phyloP scores from a whole-genome alignment of 2,113 vertebrate genomes.

The Capreolus pygargus region DNA sequence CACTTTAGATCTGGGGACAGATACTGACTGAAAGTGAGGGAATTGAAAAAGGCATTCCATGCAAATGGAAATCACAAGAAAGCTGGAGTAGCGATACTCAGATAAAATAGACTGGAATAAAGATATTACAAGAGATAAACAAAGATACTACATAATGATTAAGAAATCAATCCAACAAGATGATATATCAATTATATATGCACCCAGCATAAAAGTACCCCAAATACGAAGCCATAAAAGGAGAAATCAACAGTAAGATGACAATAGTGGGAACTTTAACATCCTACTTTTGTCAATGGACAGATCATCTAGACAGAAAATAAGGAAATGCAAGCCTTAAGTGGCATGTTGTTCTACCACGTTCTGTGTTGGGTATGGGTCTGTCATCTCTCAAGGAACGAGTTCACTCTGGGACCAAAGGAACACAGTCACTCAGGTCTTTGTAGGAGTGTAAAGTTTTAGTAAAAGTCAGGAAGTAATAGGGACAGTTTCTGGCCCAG shows the following conservation, averaged over 20 bases:
- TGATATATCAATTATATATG: background rate
- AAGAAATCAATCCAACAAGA: background rate
- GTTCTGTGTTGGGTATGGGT: background rate
- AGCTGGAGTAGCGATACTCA: background rate
- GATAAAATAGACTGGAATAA: background rate
- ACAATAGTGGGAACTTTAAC: background rate
- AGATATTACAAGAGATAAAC: background rate
- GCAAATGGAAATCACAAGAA: background rate
- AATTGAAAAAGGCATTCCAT: background rate
- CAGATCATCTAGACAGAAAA: background rate
- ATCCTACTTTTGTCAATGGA: background rate
- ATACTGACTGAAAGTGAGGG: background rate
- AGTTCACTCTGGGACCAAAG: background rate
- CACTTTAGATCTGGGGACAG: background rate
- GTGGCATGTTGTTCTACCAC: background rate
- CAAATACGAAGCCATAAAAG: background rate
- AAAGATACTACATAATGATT: background rate
- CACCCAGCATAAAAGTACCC: background rate
- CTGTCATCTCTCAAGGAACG: background rate
- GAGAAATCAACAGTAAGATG: background rate
- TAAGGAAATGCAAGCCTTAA: background rate
- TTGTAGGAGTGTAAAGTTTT: background rate
- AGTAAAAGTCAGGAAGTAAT: background rate
- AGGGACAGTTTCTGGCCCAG: too few species aligned
- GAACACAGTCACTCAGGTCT: background rate